These are phyloP conservation scores for Barbus barbus DNA, from an alignment of 2,113 vertebrate genomes.

Conservation along the genomic window DNA sequence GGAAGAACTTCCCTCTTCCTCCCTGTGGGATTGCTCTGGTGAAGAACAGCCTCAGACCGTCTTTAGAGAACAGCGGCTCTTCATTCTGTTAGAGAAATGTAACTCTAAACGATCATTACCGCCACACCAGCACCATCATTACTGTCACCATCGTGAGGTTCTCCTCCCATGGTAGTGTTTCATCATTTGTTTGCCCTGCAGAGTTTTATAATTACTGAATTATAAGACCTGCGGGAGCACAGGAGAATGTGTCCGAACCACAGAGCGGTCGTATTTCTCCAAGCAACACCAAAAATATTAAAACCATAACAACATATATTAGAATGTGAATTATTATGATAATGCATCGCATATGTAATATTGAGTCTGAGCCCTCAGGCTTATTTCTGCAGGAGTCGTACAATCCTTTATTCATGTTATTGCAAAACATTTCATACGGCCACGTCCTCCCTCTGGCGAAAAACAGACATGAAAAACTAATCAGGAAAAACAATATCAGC, in stretches of 20 bases:
- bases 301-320: neutral
- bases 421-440: constrained; percentile 9
- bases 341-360: neutral
- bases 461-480: constrained; percentile 28
- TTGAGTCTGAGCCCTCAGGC: neutral
- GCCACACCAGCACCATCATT: too few species aligned
- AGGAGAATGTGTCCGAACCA: neutral
- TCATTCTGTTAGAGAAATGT: constrained; percentile 80
- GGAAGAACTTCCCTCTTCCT: constrained; percentile 91
- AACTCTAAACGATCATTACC: neutral
- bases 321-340: constrained; percentile 24
- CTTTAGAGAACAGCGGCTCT: constrained; percentile 88
- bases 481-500: constrained; percentile 41
- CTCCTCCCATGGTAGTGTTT: neutral
- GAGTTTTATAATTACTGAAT: constrained; percentile 34
- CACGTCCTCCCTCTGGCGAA: neutral
- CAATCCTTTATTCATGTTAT: constrained; percentile 19
- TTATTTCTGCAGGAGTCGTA: neutral
- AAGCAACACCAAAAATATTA: neutral
- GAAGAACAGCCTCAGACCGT: constrained; percentile 91
- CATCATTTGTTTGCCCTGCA: neutral
- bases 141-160: neutral
- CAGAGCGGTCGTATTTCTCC: neutral
- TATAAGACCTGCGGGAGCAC: neutral
- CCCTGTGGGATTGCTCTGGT: constrained; percentile 90